Conservation (phyloP, 2,888 invertebrate genomes). For the Hypsopygia costalis region DNA sequence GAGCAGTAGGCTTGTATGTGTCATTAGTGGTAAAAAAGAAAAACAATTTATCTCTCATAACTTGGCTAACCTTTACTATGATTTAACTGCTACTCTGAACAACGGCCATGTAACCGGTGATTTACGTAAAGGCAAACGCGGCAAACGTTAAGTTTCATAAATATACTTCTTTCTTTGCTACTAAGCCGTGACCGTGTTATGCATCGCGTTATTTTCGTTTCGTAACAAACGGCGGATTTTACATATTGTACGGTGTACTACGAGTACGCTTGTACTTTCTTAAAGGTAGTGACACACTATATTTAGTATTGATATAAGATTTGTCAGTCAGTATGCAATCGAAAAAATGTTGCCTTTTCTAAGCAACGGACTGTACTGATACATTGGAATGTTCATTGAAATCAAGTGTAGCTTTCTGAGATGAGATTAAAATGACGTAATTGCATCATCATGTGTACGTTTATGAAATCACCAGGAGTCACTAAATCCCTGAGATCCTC, state of each 20-base stretch:
- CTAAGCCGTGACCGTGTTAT: conserved; percentile 43
- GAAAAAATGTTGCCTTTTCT: no score
- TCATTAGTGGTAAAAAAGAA: no score
- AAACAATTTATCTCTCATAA: no score
- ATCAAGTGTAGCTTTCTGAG: no score
- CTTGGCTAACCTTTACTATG: neutral
- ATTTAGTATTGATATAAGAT: neutral
- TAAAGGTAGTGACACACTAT: neutral
- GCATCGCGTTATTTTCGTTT: conserved; percentile 45
- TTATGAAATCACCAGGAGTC: no score
- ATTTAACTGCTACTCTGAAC: neutral
- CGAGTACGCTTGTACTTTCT: neutral
- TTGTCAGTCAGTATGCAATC: neutral
- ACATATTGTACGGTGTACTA: conserved; percentile 4
- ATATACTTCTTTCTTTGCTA: conserved; percentile 27
- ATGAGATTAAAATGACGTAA: no score
- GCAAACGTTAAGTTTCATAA: neutral
- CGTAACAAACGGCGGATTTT: conserved; percentile 35
- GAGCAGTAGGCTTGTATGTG: no score
- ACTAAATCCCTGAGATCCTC: no score
- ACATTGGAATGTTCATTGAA: no score
- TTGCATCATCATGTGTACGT: no score
- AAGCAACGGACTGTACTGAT: no score
- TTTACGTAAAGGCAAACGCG: neutral
- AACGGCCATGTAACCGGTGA: neutral